Conservation (phyloP, 1,140 invertebrate genomes). For the Acyrthosiphon pisum region DNA sequence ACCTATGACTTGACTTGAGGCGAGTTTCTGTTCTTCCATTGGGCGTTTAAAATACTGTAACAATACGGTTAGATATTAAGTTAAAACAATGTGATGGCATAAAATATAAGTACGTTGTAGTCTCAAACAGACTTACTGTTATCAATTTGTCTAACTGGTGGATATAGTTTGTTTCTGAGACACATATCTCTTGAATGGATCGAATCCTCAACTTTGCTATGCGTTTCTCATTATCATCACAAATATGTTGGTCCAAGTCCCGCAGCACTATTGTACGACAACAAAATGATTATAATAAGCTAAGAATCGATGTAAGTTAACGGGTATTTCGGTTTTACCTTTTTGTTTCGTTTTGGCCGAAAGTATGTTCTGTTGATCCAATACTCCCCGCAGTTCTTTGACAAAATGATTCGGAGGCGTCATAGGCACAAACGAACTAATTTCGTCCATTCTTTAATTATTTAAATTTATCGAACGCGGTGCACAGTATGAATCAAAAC, state of each 20-base stretch:
- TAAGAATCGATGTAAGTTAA: conserved; percentile 42
- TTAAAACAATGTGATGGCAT: conserved; percentile 16
- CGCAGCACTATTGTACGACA: conserved; percentile 64
- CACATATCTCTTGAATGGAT: conserved; percentile 73
- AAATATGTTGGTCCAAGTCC: conserved; percentile 66
- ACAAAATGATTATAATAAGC: conserved; percentile 58
- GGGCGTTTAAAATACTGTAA: conserved; percentile 74
- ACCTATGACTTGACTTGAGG: conserved; percentile 68
- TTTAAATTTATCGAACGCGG: background rate
- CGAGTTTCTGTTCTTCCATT: conserved; percentile 68
- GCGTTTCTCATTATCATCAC: conserved; percentile 64
- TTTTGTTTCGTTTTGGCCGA: conserved; percentile 69
- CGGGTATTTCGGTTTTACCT: conserved; percentile 63
- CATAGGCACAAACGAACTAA: conserved; percentile 34
- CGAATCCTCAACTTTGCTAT: conserved; percentile 66
- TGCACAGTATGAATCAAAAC: background rate
- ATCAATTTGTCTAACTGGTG: conserved; percentile 73
- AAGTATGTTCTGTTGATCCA: conserved; percentile 71
- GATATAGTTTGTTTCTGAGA: conserved; percentile 76
- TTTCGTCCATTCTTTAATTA: background rate
- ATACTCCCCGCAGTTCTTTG: conserved; percentile 68
- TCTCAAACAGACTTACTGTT: conserved; percentile 64
- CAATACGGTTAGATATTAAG: conserved; percentile 23
- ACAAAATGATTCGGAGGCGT: conserved; percentile 65
- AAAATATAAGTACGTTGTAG: background rate